Evolutionary conservation across 2,888 invertebrate species (phyloP).

Genomic region (Watsonalla cultraria): DNA sequence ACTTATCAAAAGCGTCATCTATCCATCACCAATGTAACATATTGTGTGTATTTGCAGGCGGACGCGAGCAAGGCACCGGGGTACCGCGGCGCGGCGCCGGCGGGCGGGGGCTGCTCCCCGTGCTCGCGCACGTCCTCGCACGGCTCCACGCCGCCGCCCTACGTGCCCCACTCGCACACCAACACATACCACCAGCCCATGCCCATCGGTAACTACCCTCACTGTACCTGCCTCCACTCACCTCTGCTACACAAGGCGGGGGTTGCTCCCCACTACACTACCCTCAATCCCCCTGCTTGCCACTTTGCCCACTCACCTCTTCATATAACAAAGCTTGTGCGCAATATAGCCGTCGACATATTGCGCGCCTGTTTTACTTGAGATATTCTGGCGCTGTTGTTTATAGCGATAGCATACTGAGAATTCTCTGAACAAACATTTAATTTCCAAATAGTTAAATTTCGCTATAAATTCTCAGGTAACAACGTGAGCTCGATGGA

Average conservation of each 20-base stretch:
- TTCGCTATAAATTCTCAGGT: constrained; percentile 30
- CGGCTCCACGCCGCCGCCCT: constrained; percentile 70
- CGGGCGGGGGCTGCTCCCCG: constrained; percentile 86
- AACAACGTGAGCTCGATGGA: constrained; percentile 67
- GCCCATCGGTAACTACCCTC: constrained; percentile 16
- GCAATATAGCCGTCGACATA: too few relatives aligned
- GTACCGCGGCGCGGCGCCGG: constrained; percentile 90
- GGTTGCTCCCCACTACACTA: too few relatives aligned
- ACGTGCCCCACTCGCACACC: constrained; percentile 16
- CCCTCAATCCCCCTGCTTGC: too few relatives aligned
- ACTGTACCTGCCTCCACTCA: not conserved
- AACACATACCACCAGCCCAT: constrained; percentile 39
- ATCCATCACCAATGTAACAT: not conserved
- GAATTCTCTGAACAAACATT: too few relatives aligned
- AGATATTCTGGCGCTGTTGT: too few relatives aligned
- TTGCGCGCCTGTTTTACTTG: too few relatives aligned
- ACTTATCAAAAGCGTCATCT: not conserved
- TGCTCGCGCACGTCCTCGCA: constrained; percentile 72
- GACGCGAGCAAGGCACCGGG: constrained; percentile 95
- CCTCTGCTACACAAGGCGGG: too few relatives aligned
- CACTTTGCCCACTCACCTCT: too few relatives aligned
- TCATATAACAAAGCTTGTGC: too few relatives aligned
- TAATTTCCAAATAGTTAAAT: too few relatives aligned
- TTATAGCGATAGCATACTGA: too few relatives aligned
- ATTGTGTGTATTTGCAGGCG: constrained; percentile 65